These are phyloP conservation scores for Spodoptera litura DNA, from an alignment of 1,140 invertebrate genomes.

Conservation along the genomic window DNA sequence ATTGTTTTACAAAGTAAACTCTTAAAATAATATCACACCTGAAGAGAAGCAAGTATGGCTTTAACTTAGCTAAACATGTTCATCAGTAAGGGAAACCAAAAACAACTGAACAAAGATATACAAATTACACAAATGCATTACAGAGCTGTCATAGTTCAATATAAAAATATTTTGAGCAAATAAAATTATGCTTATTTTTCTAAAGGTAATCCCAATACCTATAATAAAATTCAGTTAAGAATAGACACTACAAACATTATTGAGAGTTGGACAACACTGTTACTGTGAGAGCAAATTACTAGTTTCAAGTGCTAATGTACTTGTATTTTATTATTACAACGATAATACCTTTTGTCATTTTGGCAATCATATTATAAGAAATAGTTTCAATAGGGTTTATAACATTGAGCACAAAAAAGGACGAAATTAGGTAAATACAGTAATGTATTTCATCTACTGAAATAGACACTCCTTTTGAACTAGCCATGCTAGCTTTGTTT, in stretches of 20 bases:
- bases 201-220: constrained; percentile 48
- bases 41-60: constrained; percentile 45
- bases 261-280: constrained; percentile 34
- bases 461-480: constrained; percentile 8
- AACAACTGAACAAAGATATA: constrained; percentile 2
- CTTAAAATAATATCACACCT: constrained; percentile 48
- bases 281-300: constrained; percentile 35
- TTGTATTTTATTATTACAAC: constrained; percentile 13
- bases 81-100: constrained; percentile 15
- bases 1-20: constrained; percentile 20
- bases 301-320: constrained; percentile 19
- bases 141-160: constrained; percentile 31
- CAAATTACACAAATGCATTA: constrained; percentile 27
- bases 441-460: constrained; percentile 18
- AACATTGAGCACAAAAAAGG: constrained; percentile 45
- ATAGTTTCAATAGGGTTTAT: constrained; percentile 34
- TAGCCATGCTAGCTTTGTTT: constrained; percentile 31
- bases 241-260: constrained; percentile 28
- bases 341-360: constrained; percentile 33
- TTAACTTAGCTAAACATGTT: constrained; percentile 34
- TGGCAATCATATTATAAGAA: constrained; percentile 18
- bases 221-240: constrained; percentile 40
- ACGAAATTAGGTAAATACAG: constrained; percentile 36
- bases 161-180: constrained; percentile 56
- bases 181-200: constrained; percentile 55